phyloP scores from a whole-genome alignment of 2,888 invertebrate species.

The Seira musarum region DNA sequence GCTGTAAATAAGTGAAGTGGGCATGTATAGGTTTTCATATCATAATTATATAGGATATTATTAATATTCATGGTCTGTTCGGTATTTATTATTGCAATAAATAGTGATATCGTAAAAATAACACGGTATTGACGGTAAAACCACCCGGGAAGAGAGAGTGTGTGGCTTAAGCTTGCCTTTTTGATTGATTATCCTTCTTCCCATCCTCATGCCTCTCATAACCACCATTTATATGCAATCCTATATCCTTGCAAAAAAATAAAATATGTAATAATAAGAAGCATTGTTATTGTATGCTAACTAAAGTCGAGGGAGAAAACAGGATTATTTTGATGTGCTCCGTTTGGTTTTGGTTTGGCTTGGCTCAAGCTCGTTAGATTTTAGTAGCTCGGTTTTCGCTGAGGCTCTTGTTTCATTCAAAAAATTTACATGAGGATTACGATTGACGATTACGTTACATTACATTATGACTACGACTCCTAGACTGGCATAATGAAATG shows the following conservation, averaged over 20 bases:
- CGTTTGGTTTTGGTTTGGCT: too few species aligned
- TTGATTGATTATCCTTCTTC: constrained; percentile 7
- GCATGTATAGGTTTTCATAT: background rate
- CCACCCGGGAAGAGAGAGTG: constrained; percentile 11
- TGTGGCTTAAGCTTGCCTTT: too few species aligned
- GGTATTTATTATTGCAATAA: constrained; percentile 14
- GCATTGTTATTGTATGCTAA: background rate
- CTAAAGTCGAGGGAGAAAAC: background rate
- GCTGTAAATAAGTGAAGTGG: too few species aligned
- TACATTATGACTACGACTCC: too few species aligned
- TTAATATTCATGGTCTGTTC: constrained; percentile 10
- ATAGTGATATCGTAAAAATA: constrained; percentile 16
- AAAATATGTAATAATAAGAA: too few species aligned
- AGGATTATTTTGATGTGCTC: constrained; percentile 15
- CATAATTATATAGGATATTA: constrained; percentile 1
- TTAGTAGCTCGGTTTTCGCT: too few species aligned
- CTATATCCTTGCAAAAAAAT: too few species aligned
- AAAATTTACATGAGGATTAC: background rate
- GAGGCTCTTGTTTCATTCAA: background rate
- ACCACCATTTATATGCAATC: background rate
- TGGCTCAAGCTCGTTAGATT: too few species aligned
- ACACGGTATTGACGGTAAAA: constrained; percentile 5
- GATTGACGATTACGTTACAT: too few species aligned
- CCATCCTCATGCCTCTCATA: background rate
- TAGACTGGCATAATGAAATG: background rate